A percentile compares a stretch with the other conserved stretches of the same genome.
phyloP scores from a whole-genome alignment of 1,140 invertebrate genomes.

The Andrena cerasifolii region DNA sequence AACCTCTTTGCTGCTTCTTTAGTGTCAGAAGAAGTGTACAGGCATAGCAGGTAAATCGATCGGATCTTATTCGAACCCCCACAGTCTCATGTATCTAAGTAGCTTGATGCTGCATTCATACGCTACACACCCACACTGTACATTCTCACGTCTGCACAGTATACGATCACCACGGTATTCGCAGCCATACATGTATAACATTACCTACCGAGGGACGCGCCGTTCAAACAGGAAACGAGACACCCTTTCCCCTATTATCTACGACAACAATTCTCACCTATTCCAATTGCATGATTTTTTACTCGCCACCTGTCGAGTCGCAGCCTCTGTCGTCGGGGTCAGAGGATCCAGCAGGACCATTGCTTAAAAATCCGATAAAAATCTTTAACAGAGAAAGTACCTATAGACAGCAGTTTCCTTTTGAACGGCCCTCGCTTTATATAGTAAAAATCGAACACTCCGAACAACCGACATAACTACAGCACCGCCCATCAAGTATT shows the following conservation, averaged over 20 bases:
- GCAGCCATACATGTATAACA: not conserved
- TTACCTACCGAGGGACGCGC: not conserved
- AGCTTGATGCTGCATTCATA: slow-evolving; percentile 67
- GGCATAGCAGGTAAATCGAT: slow-evolving; percentile 52
- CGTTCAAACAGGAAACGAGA: too few relatives aligned
- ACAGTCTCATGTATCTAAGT: slow-evolving; percentile 49
- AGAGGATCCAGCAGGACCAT: too few relatives aligned
- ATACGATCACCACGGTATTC: slow-evolving; percentile 23
- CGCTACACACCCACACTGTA: slow-evolving; percentile 59
- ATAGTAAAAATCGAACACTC: not conserved
- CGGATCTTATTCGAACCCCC: slow-evolving; percentile 30
- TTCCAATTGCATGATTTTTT: too few relatives aligned
- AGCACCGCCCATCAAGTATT: slow-evolving; percentile 39
- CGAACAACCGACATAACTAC: slow-evolving; percentile 4
- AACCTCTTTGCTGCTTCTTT: slow-evolving; percentile 63
- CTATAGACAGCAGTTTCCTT: not conserved
- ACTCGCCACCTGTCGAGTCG: too few relatives aligned
- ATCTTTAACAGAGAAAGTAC: too few relatives aligned
- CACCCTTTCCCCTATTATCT: too few relatives aligned
- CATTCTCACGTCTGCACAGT: slow-evolving; percentile 55
- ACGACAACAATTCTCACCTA: not conserved
- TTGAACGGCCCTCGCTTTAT: not conserved
- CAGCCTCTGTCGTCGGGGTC: too few relatives aligned
- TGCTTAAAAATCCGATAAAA: too few relatives aligned
- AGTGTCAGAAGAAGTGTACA: slow-evolving; percentile 40